These are phyloP conservation scores for Tillus elongatus DNA, from an alignment of 2,888 invertebrate genomes.

Conservation along the genomic window DNA sequence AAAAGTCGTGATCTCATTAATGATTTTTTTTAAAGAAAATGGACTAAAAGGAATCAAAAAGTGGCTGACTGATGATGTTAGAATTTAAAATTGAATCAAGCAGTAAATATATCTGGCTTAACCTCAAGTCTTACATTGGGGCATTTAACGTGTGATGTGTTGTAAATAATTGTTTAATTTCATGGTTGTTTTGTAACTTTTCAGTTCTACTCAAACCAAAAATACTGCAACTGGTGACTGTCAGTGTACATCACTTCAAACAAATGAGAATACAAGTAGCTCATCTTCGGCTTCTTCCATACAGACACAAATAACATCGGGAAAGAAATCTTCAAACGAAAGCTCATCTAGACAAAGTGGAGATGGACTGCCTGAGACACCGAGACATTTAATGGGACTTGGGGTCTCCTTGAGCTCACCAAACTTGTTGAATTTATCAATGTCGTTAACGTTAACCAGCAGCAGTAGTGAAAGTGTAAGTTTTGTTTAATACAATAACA, in stretches of 20 bases:
- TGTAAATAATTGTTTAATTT: too few species aligned
- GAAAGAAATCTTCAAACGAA: slow-evolving; percentile 18
- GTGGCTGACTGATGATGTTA: too few species aligned
- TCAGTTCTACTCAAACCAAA: not conserved
- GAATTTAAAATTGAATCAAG: too few species aligned
- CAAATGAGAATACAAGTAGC: slow-evolving; percentile 17
- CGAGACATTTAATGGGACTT: slow-evolving; percentile 31
- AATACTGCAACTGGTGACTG: slow-evolving; percentile 18
- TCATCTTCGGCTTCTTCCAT: slow-evolving; percentile 25
- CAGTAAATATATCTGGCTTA: too few species aligned
- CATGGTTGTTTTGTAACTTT: slow-evolving; percentile 1
- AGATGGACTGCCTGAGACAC: slow-evolving; percentile 22
- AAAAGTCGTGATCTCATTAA: too few species aligned
- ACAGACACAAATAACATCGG: slow-evolving; percentile 26
- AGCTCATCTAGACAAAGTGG: slow-evolving; percentile 15
- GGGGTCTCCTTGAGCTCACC: slow-evolving; percentile 40
- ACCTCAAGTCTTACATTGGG: too few species aligned
- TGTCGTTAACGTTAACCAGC: slow-evolving; percentile 37
- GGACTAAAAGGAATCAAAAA: too few species aligned
- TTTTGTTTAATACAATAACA: slow-evolving; percentile 6
- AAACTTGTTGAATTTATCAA: slow-evolving; percentile 37
- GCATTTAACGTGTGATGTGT: too few species aligned
- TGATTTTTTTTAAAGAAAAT: too few species aligned
- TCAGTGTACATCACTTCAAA: slow-evolving; percentile 20
- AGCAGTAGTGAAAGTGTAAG: slow-evolving; percentile 40